Evolutionary conservation across 2,797 vertebrate genomes (phyloP), one percentile per base, ranked within the genome.

Genomic region (Philypnodon macrostomus): DNA sequence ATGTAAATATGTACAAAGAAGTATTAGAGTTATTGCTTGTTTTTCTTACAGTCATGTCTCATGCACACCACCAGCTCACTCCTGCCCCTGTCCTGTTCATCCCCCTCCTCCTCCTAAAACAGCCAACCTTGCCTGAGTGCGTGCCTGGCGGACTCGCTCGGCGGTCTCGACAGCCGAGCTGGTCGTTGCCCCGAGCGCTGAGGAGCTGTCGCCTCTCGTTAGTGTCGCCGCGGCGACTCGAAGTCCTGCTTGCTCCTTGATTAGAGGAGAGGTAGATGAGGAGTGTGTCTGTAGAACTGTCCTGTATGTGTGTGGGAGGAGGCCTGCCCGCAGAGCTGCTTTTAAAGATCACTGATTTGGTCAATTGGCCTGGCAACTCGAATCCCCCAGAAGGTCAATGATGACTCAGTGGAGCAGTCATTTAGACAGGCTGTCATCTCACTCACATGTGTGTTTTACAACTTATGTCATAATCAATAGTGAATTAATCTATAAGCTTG

Each of bases 321-420:
- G 44, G n/a, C 61, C 55, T 59, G 62, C 71, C 65, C 37, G 38
- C 73, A 77, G 85, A 90, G 81, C 75, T 79, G 77, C 81, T 87
- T 87, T 88, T 90, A 89, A 92, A 90, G 89, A 91, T 91, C 88
- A 89, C 77, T 85, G 89, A 90, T 88, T 90, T 90, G 89, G 88
- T 89, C 87, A 89, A 87, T 89, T 89, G 86, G 88, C 74, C 80
- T 82, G 81, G 80, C 87, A 88, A 75, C 75, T 88, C 75, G 77
- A 80, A 89, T 90, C 74, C 70, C 75, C 80, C 29, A 57, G 75
- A 83, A 84, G 87, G 84, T 85, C 86, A 84, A 16, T 86, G 83
- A 88, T 84, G 87, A 85, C 77, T 85, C 81, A 83, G 77, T 84
- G 82, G 87, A 85, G 74, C 77, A 72, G 73, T 83, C 77, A 71